These are phyloP conservation scores for Ginglymostoma cirratum DNA, from an alignment of 2,113 vertebrate species.

Conservation along the genomic window DNA sequence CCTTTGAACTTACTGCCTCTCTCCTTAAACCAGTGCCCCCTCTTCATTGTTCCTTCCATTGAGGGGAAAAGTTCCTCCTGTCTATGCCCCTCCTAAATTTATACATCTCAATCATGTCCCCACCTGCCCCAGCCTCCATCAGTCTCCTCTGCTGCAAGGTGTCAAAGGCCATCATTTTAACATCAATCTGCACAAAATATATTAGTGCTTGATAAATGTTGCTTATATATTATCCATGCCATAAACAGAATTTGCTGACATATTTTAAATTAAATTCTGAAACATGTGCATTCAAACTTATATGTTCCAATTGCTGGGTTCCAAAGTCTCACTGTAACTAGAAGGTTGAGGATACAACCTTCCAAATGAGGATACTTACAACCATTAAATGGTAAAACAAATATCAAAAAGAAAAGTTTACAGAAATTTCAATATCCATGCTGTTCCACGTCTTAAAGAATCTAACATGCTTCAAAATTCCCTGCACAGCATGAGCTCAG, in stretches of 20 bases:
- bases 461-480: background rate
- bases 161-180: background rate
- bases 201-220: background rate
- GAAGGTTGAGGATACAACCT: background rate
- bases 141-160: too few species aligned
- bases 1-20: too few species aligned
- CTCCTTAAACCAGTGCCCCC: too few species aligned
- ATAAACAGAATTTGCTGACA: background rate
- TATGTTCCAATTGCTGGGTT: too few species aligned
- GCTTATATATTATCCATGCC: background rate
- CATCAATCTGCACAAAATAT: background rate
- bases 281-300: background rate
- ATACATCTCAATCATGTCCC: too few species aligned
- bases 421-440: background rate
- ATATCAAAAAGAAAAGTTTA: background rate
- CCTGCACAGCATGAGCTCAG: background rate
- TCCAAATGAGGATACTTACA: constrained; percentile 4
- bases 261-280: constrained; percentile 23
- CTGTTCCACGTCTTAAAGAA: background rate
- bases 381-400: background rate
- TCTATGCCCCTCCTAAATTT: background rate
- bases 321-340: background rate
- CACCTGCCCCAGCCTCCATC: too few species aligned
- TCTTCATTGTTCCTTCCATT: too few species aligned
- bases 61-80: too few species aligned